Evolutionary conservation across 2,888 invertebrate genomes (phyloP).

Genomic region (Ceratothoa steindachneri): DNA sequence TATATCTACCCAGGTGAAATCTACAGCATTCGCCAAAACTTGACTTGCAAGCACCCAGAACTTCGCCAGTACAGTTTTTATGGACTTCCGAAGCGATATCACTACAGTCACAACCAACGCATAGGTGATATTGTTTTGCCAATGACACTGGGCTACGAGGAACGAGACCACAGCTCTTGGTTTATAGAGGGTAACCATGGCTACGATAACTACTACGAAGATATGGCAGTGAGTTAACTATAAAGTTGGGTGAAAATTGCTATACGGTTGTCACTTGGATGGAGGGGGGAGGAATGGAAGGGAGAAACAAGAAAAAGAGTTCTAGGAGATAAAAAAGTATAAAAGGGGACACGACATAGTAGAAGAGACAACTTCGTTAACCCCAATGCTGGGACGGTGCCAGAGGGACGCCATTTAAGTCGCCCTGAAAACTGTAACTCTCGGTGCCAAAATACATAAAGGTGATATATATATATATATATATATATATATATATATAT

Average conservation of each 20-base stretch:
- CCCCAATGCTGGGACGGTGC: too few species aligned
- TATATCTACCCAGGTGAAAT: conserved; percentile 18
- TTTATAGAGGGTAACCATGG: conserved; percentile 28
- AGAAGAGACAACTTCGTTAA: too few species aligned
- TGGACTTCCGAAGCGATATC: conserved; percentile 35
- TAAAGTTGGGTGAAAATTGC: too few species aligned
- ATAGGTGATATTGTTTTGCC: conserved; percentile 34
- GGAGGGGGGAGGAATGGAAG: too few species aligned
- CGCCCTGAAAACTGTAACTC: too few species aligned
- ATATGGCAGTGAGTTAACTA: conserved; percentile 27
- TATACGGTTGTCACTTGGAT: too few species aligned
- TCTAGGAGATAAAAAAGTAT: too few species aligned
- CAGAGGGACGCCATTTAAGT: too few species aligned
- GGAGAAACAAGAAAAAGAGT: too few species aligned
- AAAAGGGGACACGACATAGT: too few species aligned
- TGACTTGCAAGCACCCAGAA: conserved; percentile 30
- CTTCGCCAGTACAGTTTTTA: conserved; percentile 15
- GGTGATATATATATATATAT: too few species aligned
- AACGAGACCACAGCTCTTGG: neutral
- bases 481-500: neutral
- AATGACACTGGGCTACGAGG: conserved; percentile 28
- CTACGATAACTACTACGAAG: conserved; percentile 34
- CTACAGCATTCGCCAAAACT: conserved; percentile 18
- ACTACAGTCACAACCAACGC: conserved; percentile 33
- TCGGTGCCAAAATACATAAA: too few species aligned